A percentile compares a stretch with the other conserved stretches of the same genome.
These are phyloP conservation scores for Rhopalosiphum nymphaeae DNA, from an alignment of 2,888 invertebrate genomes.

Conservation along the genomic window DNA sequence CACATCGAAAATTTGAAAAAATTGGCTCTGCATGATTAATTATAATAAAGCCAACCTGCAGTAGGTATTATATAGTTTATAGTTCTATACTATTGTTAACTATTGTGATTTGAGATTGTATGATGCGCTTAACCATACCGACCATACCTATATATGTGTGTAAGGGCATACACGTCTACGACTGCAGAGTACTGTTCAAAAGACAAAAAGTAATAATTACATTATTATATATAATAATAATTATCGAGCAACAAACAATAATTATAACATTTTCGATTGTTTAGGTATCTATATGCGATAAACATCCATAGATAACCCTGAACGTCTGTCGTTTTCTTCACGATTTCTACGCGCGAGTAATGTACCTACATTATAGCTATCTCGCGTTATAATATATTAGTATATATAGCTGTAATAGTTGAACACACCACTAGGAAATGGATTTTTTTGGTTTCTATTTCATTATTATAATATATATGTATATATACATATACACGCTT, in stretches of 20 bases:
- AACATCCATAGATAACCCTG: not conserved
- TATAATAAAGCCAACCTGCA: not conserved
- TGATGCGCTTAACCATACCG: not conserved
- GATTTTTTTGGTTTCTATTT: constrained; percentile 36
- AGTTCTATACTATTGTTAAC: constrained; percentile 13
- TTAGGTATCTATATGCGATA: not conserved
- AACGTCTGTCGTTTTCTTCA: not conserved
- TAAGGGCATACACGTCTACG: not conserved
- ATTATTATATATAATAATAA: not conserved
- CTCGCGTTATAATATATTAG: not conserved
- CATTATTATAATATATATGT: not conserved
- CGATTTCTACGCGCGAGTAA: constrained; percentile 23
- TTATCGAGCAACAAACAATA: not conserved
- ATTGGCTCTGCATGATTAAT: not conserved
- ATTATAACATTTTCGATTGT: not conserved
- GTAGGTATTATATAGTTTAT: not conserved
- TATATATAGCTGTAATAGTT: not conserved
- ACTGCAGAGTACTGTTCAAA: not conserved
- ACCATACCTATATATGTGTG: not conserved
- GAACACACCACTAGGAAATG: constrained; percentile 9
- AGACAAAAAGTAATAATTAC: constrained; percentile 29
- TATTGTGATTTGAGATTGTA: not conserved
- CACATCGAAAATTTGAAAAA: not conserved
- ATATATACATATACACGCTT: not conserved
- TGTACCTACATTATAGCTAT: not conserved